Conservation (phyloP, 2,113 vertebrate species). For the Catharus minimus region DNA sequence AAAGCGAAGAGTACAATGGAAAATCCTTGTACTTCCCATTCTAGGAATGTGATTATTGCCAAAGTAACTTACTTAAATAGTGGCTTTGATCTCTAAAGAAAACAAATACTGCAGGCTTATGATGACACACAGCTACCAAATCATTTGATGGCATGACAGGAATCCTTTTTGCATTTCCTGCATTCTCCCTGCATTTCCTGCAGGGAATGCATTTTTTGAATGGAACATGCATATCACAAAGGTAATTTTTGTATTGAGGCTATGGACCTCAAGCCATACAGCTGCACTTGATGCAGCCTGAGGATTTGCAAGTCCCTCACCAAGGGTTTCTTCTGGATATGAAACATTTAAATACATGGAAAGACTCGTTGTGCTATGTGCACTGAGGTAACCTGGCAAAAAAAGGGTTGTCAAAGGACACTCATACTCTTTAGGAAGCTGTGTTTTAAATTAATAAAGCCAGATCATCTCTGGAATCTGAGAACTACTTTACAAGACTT, state of each 20-base stretch:
- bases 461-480: slow-evolving; percentile 20
- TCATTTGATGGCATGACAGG: not conserved
- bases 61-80: not conserved
- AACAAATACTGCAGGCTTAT: not conserved
- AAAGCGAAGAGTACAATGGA: not conserved
- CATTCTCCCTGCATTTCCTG: not conserved
- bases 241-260: not conserved
- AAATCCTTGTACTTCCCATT: not conserved
- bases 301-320: not conserved
- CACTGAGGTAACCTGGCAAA: not conserved
- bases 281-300: not conserved
- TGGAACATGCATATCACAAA: not conserved
- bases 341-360: not conserved
- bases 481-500: slow-evolving; percentile 15
- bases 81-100: not conserved
- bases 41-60: not conserved
- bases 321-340: not conserved
- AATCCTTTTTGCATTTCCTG: not conserved
- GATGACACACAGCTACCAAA: not conserved
- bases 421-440: not conserved
- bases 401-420: not conserved
- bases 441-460: not conserved
- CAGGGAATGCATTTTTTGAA: not conserved
- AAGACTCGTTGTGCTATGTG: not conserved
- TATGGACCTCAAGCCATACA: not conserved